A percentile compares a stretch with the other conserved stretches of the same genome.
These are phyloP conservation scores for Climacteris rufus DNA, from an alignment of 2,113 vertebrate genomes.

Conservation along the genomic window DNA sequence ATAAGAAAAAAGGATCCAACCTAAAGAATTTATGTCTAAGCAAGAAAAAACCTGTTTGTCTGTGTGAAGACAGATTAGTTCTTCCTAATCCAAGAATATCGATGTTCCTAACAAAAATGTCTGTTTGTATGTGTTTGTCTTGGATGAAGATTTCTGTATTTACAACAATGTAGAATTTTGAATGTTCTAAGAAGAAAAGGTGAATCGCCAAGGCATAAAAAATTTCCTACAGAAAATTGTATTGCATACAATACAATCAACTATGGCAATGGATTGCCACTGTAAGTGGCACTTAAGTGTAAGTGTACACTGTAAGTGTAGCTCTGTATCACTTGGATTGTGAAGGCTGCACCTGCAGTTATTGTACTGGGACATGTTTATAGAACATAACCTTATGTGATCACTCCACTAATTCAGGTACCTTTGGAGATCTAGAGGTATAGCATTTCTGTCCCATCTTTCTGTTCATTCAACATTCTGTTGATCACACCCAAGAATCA, in stretches of 20 bases:
- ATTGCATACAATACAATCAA: not conserved
- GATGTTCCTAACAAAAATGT: not conserved
- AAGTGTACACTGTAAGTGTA: too few relatives aligned
- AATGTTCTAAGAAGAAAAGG: not conserved
- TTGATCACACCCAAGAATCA: accelerated
- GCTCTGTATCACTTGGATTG: not conserved
- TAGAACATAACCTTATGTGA: not conserved
- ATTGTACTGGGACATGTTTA: not conserved
- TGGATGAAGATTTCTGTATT: not conserved
- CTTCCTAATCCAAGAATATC: not conserved
- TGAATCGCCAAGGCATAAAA: not conserved
- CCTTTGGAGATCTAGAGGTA: not conserved
- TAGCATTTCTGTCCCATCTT: not conserved
- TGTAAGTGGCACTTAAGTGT: too few relatives aligned
- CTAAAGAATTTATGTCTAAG: not conserved
- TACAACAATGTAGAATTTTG: not conserved
- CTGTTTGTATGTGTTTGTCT: not conserved
- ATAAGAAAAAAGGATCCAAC: not conserved
- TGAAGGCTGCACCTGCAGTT: not conserved
- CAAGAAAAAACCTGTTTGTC: not conserved
- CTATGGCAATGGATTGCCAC: not conserved
- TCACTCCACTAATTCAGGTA: not conserved
- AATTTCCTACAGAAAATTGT: not conserved
- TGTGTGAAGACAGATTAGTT: not conserved
- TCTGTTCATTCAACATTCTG: not conserved